These are phyloP conservation scores for Pseudorasbora parva DNA, from an alignment of 2,113 vertebrate species.

Conservation along the genomic window DNA sequence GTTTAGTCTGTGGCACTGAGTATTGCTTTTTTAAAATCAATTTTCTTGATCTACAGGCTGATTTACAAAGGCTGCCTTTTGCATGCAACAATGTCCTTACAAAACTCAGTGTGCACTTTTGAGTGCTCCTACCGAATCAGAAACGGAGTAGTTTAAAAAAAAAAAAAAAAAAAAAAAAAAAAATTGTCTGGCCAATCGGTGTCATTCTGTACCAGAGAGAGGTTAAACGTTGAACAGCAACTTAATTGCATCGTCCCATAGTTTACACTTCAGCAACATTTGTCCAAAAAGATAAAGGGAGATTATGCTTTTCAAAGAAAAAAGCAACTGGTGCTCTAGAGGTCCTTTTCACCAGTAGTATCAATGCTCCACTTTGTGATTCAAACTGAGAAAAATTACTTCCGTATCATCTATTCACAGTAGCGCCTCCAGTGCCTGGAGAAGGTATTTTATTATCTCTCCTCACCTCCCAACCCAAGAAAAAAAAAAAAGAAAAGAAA, in stretches of 20 bases:
- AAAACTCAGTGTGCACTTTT: constrained; percentile 22
- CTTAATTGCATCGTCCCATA: constrained; percentile 17
- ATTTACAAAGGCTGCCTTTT: constrained; percentile 41
- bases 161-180: not conserved
- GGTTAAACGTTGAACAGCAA: constrained; percentile 17
- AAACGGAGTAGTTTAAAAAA: not conserved
- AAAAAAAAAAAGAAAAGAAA: not conserved
- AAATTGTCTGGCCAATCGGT: not conserved
- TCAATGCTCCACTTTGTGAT: constrained; percentile 16
- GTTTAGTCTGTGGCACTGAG: constrained; percentile 15
- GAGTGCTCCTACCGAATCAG: not conserved
- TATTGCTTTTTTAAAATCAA: constrained; percentile 54
- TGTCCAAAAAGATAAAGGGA: constrained; percentile 24
- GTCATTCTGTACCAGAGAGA: not conserved
- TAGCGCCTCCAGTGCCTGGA: not conserved
- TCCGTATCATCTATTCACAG: constrained; percentile 25
- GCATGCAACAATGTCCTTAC: constrained; percentile 58
- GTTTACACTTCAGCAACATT: not conserved
- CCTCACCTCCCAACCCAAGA: not conserved
- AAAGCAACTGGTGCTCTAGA: not conserved
- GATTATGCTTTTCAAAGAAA: not conserved
- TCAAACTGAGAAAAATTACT: constrained; percentile 14
- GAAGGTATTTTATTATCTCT: not conserved
- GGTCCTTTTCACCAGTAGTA: constrained; percentile 13
- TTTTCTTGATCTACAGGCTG: constrained; percentile 46